These are phyloP conservation scores for Scrobipalpa costella DNA, from an alignment of 2,888 invertebrate genomes.

Conservation along the genomic window DNA sequence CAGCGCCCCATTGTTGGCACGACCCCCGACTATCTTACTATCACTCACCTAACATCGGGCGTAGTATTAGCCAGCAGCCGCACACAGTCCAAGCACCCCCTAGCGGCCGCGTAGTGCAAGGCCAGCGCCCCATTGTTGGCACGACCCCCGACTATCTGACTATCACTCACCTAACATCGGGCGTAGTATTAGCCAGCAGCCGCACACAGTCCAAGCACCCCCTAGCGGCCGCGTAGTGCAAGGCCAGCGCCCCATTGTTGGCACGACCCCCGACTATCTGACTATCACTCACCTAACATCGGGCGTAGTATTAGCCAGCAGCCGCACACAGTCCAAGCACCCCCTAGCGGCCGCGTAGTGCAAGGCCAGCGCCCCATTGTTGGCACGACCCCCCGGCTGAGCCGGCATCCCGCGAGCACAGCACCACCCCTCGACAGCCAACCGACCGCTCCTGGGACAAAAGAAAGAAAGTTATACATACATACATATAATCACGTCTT, in stretches of 20 bases:
- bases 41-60: no score
- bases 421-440: conserved; percentile 78
- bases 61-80: no score
- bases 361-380: conserved; percentile 89
- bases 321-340: conserved; percentile 91
- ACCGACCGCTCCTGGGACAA: conserved; percentile 67
- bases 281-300: conserved; percentile 84
- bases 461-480: no score
- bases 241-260: background rate
- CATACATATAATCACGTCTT: no score
- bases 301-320: conserved; percentile 88
- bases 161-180: background rate
- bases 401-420: conserved; percentile 72
- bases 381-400: conserved; percentile 62
- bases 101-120: no score
- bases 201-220: background rate
- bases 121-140: no score
- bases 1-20: no score
- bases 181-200: background rate
- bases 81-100: no score
- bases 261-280: background rate
- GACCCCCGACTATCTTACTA: no score
- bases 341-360: conserved; percentile 94
- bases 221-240: background rate
- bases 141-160: conserved; percentile 51